These are phyloP conservation scores for Ennomos erosarius DNA, from an alignment of 2,888 invertebrate genomes.

Conservation along the genomic window DNA sequence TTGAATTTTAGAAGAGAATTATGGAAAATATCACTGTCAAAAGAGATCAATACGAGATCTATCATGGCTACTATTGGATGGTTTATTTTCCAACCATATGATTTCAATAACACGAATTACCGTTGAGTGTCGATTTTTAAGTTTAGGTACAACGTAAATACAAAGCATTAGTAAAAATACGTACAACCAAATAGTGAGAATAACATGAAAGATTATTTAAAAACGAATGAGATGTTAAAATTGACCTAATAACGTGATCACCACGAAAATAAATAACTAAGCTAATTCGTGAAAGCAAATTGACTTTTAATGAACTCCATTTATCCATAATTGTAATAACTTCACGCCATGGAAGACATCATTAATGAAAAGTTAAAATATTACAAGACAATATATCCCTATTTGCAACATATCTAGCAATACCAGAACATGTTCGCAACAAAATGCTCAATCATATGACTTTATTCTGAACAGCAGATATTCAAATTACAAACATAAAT, in stretches of 20 bases:
- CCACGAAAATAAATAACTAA: slow-evolving; percentile 63
- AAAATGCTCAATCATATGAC: background rate
- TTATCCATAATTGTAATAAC: slow-evolving; percentile 35
- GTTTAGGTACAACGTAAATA: slow-evolving; percentile 21
- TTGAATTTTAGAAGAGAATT: slow-evolving; percentile 6
- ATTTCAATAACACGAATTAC: background rate
- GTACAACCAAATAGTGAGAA: slow-evolving; percentile 29
- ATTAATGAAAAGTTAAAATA: slow-evolving; percentile 38
- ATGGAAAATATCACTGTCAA: slow-evolving; percentile 22
- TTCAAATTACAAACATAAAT: slow-evolving; percentile 22
- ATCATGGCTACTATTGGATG: slow-evolving; percentile 22
- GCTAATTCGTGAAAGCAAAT: slow-evolving; percentile 48
- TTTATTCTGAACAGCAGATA: background rate
- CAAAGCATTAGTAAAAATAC: slow-evolving; percentile 33
- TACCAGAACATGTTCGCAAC: background rate
- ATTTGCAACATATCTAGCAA: slow-evolving; percentile 3
- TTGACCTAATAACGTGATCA: slow-evolving; percentile 41
- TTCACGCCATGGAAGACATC: slow-evolving; percentile 71
- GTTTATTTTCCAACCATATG: slow-evolving; percentile 1
- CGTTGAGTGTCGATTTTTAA: slow-evolving; percentile 17
- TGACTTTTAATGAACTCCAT: slow-evolving; percentile 23
- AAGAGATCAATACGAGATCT: slow-evolving; percentile 28
- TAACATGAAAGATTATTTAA: slow-evolving; percentile 33
- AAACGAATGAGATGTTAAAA: slow-evolving; percentile 42
- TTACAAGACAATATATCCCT: slow-evolving; percentile 6